Evolutionary conservation across 1,140 invertebrate genomes (phyloP).

Genomic region (Phymastichus coffea): DNA sequence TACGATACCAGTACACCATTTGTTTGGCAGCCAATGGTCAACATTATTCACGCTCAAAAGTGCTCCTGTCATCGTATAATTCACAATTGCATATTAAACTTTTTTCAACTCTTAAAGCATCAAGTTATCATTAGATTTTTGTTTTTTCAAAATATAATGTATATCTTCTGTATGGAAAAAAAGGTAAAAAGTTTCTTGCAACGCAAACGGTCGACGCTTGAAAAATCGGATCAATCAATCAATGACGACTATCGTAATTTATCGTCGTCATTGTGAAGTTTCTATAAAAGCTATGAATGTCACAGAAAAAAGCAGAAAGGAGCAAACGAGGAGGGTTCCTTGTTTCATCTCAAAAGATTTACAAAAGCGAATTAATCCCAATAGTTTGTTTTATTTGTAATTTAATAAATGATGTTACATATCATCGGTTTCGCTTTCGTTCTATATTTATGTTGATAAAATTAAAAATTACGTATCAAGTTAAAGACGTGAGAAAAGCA

Average conservation of each 20-base stretch:
- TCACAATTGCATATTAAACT: slow-evolving; percentile 37
- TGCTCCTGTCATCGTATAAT: slow-evolving; percentile 17
- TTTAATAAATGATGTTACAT: slow-evolving; percentile 10
- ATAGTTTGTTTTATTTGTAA: slow-evolving; percentile 26
- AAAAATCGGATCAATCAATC: too few species aligned
- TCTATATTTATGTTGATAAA: slow-evolving; percentile 7
- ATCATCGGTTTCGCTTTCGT: background rate
- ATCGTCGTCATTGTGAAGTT: background rate
- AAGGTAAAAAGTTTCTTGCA: slow-evolving; percentile 14
- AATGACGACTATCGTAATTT: too few species aligned
- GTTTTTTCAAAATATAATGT: slow-evolving; percentile 40
- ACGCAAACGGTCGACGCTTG: slow-evolving; percentile 13
- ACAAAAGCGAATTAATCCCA: slow-evolving; percentile 10
- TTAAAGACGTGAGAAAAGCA: slow-evolving; percentile 29
- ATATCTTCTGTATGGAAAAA: slow-evolving; percentile 29
- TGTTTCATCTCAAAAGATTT: slow-evolving; percentile 6
- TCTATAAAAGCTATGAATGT: slow-evolving; percentile 30
- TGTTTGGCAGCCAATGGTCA: slow-evolving; percentile 27
- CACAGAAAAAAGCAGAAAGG: slow-evolving; percentile 36
- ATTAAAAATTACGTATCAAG: slow-evolving; percentile 27
- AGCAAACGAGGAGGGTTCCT: slow-evolving; percentile 24
- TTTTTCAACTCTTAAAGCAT: slow-evolving; percentile 36
- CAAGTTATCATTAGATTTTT: slow-evolving; percentile 31
- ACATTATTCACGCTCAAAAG: slow-evolving; percentile 17
- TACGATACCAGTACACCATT: slow-evolving; percentile 32